Evolutionary conservation across 2,888 invertebrate species (phyloP).

Genomic region (Rotaria sp.): DNA sequence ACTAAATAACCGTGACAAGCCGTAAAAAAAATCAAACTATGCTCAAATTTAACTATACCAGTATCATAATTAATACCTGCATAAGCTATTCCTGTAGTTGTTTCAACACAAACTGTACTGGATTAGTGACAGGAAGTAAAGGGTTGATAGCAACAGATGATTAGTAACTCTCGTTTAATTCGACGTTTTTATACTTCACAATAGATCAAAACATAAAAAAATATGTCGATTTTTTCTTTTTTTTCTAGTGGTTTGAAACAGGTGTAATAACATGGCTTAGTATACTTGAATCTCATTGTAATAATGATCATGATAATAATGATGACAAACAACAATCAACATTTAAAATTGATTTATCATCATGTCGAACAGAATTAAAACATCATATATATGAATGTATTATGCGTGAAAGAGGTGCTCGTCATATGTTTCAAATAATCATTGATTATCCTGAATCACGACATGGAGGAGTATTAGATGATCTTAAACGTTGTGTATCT

Average conservation of each 20-base stretch:
- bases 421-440: conserved; percentile 83
- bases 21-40: no score
- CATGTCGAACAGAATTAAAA: conserved; percentile 1
- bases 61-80: no score
- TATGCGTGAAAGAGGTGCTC: not conserved
- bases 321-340: not conserved
- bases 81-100: no score
- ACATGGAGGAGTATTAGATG: conserved; percentile 70
- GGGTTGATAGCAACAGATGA: no score
- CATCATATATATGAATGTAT: not conserved
- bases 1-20: no score
- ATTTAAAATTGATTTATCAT: not conserved
- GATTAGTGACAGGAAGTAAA: no score
- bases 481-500: conserved; percentile 74
- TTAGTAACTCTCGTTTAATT: no score
- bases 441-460: conserved; percentile 92
- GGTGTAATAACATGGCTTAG: not conserved
- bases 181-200: no score
- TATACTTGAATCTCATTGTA: not conserved
- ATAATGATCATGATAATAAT: not conserved
- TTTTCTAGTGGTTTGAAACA: not conserved
- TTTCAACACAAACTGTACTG: no score
- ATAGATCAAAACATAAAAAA: no score
- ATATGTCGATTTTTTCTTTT: no score
- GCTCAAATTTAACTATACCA: no score